phyloP scores from a whole-genome alignment of 1,140 invertebrate species.

The Scaptomyza graminum region DNA sequence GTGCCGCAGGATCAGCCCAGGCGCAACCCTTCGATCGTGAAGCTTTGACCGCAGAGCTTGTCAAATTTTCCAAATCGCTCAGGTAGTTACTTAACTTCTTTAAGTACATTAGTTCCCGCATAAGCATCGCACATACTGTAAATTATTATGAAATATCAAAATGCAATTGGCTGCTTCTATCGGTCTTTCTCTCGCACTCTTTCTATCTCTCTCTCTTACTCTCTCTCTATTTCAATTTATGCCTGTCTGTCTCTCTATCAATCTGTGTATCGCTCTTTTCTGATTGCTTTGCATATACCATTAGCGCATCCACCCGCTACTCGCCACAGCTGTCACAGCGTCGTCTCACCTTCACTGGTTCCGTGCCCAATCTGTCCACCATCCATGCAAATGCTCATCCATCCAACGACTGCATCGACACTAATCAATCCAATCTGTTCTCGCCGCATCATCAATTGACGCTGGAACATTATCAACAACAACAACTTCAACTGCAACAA shows the following conservation, averaged over 20 bases:
- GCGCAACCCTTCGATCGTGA: conserved; percentile 84
- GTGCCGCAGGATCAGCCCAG: conserved; percentile 23
- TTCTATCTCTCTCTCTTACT: conserved; percentile 12
- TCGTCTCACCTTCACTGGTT: conserved; percentile 81
- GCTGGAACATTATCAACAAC: conserved; percentile 48
- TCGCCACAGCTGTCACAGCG: conserved; percentile 75
- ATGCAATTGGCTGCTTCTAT: conserved; percentile 34
- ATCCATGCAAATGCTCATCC: conserved; percentile 54
- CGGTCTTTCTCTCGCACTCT: neutral
- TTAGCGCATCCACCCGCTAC: conserved; percentile 75
- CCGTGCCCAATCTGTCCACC: conserved; percentile 83
- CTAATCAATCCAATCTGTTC: conserved; percentile 68
- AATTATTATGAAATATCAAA: conserved; percentile 21
- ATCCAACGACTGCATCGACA: conserved; percentile 21
- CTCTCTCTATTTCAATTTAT: neutral
- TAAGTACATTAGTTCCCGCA: conserved; percentile 15
- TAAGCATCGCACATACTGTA: conserved; percentile 28
- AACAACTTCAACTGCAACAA: conserved; percentile 49
- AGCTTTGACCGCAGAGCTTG: conserved; percentile 88
- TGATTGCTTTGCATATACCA: conserved; percentile 29
- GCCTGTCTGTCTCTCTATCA: conserved; percentile 19
- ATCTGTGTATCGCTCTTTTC: conserved; percentile 16
- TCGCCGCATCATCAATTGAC: conserved; percentile 49
- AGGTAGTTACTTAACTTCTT: conserved; percentile 65
- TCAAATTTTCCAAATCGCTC: conserved; percentile 88